Conservation (phyloP, 2,797 vertebrate genomes). For the Oophaga sylvatica region DNA sequence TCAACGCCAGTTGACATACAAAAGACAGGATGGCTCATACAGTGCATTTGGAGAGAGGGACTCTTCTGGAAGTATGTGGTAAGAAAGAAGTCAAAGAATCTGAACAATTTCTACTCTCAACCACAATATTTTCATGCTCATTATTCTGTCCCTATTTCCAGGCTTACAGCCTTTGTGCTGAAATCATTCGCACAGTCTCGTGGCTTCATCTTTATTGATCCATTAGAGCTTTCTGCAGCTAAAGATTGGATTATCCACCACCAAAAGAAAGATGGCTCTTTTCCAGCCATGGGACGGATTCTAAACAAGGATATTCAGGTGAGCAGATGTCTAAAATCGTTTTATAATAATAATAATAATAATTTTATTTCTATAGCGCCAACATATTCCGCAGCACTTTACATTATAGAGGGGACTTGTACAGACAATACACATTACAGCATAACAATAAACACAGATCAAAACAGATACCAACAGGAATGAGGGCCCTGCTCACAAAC, state of each 20-base stretch:
- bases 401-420: no score
- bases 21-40: slow-evolving; percentile 89
- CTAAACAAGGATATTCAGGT: slow-evolving; percentile 96
- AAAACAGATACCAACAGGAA: no score
- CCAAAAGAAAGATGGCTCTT: slow-evolving; percentile 87
- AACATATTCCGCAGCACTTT: no score
- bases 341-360: no score
- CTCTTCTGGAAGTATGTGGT: slow-evolving; percentile 96
- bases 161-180: slow-evolving; percentile 93
- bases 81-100: slow-evolving; percentile 63
- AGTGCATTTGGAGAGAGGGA: slow-evolving; percentile 94
- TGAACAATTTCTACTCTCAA: neutral
- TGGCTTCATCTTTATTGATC: slow-evolving; percentile 92
- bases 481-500: no score
- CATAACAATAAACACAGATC: no score
- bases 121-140: slow-evolving; percentile 34
- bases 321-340: slow-evolving; percentile 20
- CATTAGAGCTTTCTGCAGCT: slow-evolving; percentile 83
- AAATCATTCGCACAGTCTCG: slow-evolving; percentile 94
- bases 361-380: no score
- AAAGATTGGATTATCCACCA: slow-evolving; percentile 91
- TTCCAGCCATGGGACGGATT: slow-evolving; percentile 90
- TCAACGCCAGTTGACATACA: slow-evolving; percentile 95
- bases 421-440: no score
- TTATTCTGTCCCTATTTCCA: slow-evolving; percentile 66